A percentile compares a stretch with the other conserved stretches of the same genome.
Conservation (phyloP, 1,140 invertebrate genomes). For the Patella vulgata region DNA sequence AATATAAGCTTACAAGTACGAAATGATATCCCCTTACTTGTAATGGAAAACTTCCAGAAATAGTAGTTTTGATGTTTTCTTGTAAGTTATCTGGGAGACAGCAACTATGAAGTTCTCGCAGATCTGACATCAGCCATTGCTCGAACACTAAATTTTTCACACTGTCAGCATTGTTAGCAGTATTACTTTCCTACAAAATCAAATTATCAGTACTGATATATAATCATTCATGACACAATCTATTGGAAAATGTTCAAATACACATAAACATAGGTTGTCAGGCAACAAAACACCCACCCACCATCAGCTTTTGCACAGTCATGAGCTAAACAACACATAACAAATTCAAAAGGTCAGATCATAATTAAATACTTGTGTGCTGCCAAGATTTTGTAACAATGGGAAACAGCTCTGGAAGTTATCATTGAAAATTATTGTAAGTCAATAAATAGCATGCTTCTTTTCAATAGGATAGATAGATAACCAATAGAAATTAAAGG, state of each 20-base stretch:
- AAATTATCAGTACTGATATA: not conserved
- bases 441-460: too few species aligned
- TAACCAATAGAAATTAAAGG: too few species aligned
- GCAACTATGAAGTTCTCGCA: slow-evolving; percentile 70
- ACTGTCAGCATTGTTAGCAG: slow-evolving; percentile 24
- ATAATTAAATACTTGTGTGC: too few species aligned
- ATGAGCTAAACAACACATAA: not conserved
- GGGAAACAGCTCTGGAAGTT: too few species aligned
- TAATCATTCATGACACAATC: slow-evolving; percentile 4
- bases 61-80: slow-evolving; percentile 59
- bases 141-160: slow-evolving; percentile 56
- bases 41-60: slow-evolving; percentile 71
- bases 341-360: not conserved
- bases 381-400: too few species aligned
- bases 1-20: too few species aligned
- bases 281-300: not conserved
- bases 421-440: too few species aligned
- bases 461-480: too few species aligned
- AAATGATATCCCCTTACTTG: too few species aligned
- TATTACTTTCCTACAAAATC: slow-evolving; percentile 25
- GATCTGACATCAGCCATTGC: slow-evolving; percentile 75
- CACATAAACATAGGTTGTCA: not conserved
- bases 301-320: not conserved
- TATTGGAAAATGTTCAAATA: not conserved
- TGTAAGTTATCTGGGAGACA: slow-evolving; percentile 71